A percentile compares a stretch with the other conserved stretches of the same genome.
Evolutionary conservation across 2,113 vertebrate genomes (phyloP).

Genomic region (Sterrhoptilus dennistouni): DNA sequence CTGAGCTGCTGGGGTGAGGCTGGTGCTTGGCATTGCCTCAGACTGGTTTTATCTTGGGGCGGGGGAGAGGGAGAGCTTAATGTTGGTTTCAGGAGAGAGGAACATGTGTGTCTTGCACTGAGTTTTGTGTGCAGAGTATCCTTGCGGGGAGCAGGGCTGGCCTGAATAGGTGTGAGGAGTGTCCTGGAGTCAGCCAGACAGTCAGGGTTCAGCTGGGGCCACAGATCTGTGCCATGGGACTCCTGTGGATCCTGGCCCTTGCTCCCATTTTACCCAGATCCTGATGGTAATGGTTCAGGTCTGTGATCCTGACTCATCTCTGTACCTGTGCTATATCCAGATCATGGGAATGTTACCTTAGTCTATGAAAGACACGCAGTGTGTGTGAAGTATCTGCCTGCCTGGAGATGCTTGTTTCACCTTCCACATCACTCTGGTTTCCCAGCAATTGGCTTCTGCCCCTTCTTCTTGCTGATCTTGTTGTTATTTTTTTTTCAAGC

Average conservation of each 20-base stretch:
- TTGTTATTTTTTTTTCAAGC: background rate
- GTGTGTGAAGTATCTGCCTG: background rate
- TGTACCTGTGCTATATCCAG: background rate
- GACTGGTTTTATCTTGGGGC: background rate
- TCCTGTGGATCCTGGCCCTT: fast-evolving
- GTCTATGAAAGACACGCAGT: fast-evolving
- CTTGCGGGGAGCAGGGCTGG: background rate
- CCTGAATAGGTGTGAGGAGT: background rate
- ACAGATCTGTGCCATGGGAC: fast-evolving
- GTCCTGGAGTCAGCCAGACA: background rate
- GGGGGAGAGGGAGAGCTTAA: fast-evolving
- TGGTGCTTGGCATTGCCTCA: background rate
- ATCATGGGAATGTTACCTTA: background rate
- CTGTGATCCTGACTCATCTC: background rate
- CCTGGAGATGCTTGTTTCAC: background rate
- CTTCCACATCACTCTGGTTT: background rate
- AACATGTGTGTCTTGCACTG: background rate
- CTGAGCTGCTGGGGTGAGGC: background rate
- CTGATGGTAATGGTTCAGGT: background rate
- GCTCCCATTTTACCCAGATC: background rate
- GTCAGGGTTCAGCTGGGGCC: background rate
- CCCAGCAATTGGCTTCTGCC: background rate
- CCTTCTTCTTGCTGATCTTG: background rate
- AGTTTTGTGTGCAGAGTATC: background rate
- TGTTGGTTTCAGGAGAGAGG: background rate